Base-by-base conservation (phyloP, 2,113 vertebrate species). In the Semicossyphus pulcher region DNA sequence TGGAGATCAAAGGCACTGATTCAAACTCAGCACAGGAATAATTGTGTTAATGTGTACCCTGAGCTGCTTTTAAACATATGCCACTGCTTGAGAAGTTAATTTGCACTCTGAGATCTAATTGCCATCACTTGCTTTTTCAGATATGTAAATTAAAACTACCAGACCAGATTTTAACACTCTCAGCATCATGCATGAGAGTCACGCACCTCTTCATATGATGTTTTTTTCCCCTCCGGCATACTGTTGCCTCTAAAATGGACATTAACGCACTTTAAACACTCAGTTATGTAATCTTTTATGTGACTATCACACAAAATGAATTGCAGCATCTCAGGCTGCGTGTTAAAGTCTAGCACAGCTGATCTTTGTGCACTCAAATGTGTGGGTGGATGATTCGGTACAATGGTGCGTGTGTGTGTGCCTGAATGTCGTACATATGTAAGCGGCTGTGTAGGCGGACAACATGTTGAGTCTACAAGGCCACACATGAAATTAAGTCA, bases 401-500 rank as follows among this genome's bases (percentile, higher is more conserved):
- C 25, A 56, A 32, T 7, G 14, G 5, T n/a, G 11, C 47, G 42
- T 48, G 25, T 9, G 29, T 32, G 44, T 15, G 21, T 11, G 9
- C 9, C 7, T 54, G 28, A 51, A 14, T 28, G 12, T 12, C 10
- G 18, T 48, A 20, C 18, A 59, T 58, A 31, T 44, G 59, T 10
- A 51, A 25, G 58, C 29, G 56, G 56, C 31, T 71, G 56, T 56
- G 71, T 70, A 64, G 81, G 78, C 32, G 64, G 78, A 61, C 56
- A 45, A 44, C 3, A 36, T 32, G 34, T 28, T 39, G 48, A 76
- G 29, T 66, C 58, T 28, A 67, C 23, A 44, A 75, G 45, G 53
- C 31, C 41, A 72, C 63, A 56, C 39, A 81, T 4, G 5, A 25
- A 68, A 48, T 2, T 16, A 44, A n/a, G 41, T n/a, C 18, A 7